phyloP scores from a whole-genome alignment of 2,888 invertebrate species.

The Cyclophora albipunctata region DNA sequence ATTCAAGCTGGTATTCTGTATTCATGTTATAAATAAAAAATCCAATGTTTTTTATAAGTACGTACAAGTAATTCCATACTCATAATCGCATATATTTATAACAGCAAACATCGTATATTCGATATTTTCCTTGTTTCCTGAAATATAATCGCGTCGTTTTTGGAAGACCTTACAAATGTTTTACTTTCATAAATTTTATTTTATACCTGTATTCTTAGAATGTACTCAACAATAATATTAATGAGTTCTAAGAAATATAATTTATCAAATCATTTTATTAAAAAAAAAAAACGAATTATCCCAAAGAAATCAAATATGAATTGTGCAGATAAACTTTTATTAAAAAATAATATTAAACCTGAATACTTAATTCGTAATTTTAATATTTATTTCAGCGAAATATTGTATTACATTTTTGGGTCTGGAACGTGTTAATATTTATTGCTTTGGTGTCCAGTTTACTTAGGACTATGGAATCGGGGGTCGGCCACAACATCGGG shows the following conservation, averaged over 20 bases:
- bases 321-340: too few relatives aligned
- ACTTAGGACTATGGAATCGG: too few relatives aligned
- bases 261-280: too few relatives aligned
- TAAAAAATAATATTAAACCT: too few relatives aligned
- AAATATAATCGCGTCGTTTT: conserved; percentile 52
- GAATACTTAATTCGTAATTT: conserved; percentile 1
- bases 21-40: too few relatives aligned
- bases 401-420: conserved; percentile 34
- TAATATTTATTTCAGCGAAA: conserved; percentile 1
- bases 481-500: conserved; percentile 14
- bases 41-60: too few relatives aligned
- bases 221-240: background rate
- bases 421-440: conserved; percentile 10
- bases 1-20: too few relatives aligned
- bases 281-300: too few relatives aligned
- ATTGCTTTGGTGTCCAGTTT: conserved; percentile 7
- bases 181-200: conserved; percentile 43
- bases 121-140: conserved; percentile 48
- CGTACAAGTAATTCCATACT: background rate
- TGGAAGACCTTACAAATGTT: conserved; percentile 50
- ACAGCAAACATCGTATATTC: conserved; percentile 22
- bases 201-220: conserved; percentile 39
- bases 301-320: too few relatives aligned
- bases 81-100: conserved; percentile 1
- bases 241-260: too few relatives aligned